Conservation (phyloP, 2,113 vertebrate genomes). For the Lophochroa leadbeateri region DNA sequence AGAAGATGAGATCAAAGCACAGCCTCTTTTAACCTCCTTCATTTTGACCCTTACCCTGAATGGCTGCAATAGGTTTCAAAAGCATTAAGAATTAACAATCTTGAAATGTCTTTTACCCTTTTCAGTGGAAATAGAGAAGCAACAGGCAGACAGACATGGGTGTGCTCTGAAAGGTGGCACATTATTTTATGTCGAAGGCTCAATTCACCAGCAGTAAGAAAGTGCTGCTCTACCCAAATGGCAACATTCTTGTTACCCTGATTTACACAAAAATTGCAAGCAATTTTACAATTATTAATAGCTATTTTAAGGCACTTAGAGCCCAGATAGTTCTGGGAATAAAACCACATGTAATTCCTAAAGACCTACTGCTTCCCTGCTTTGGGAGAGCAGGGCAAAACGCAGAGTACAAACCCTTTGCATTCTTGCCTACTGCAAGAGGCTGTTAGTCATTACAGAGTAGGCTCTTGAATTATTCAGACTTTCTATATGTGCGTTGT, state of each 20-base stretch:
- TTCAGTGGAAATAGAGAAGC: neutral
- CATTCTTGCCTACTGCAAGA: neutral
- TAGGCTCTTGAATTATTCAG: neutral
- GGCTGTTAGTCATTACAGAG: slow-evolving; percentile 32
- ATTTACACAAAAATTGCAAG: neutral
- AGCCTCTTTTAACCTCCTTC: neutral
- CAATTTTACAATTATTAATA: neutral
- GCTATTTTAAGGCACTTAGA: neutral
- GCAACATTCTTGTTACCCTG: neutral
- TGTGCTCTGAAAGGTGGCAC: neutral
- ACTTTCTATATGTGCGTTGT: neutral
- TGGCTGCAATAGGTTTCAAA: neutral
- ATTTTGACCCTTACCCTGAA: neutral
- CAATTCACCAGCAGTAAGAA: neutral
- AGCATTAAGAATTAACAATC: neutral
- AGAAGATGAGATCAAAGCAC: neutral
- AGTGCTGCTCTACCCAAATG: rapidly evolving
- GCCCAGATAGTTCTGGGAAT: neutral
- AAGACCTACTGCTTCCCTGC: neutral
- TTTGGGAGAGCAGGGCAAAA: neutral
- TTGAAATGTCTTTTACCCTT: neutral
- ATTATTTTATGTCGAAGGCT: neutral
- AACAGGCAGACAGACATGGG: neutral
- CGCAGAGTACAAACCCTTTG: neutral
- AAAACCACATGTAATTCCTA: neutral